Evolutionary conservation across 2,797 vertebrate genomes (phyloP).

Genomic region (Rhinogobio ventralis): DNA sequence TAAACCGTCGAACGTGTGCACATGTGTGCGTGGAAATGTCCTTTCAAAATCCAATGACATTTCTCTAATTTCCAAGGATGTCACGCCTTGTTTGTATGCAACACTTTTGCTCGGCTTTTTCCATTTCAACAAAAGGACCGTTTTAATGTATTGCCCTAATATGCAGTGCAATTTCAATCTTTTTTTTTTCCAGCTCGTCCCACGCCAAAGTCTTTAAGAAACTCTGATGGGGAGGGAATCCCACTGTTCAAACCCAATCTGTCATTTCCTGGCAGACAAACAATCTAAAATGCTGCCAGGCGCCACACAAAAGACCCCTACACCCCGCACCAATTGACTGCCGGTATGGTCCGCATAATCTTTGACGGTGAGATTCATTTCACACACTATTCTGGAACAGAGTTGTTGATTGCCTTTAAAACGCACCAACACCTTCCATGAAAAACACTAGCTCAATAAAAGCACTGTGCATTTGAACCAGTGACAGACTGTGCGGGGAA

Average conservation of each 20-base stretch:
- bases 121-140: conserved; percentile 1
- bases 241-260: conserved; percentile 51
- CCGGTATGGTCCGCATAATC: conserved; percentile 28
- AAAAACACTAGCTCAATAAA: conserved; percentile 35
- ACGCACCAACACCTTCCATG: conserved; percentile 3
- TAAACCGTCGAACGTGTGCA: neutral
- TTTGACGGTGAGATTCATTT: conserved; percentile 47
- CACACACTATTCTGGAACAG: conserved; percentile 28
- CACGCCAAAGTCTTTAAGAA: conserved; percentile 43
- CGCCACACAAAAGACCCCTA: conserved; percentile 41
- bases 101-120: neutral
- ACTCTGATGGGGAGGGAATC: conserved; percentile 46
- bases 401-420: conserved; percentile 40
- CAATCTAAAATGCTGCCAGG: conserved; percentile 45
- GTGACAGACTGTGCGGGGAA: neutral
- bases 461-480: neutral
- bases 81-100: conserved; percentile 22
- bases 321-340: conserved; percentile 29
- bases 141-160: conserved; percentile 39
- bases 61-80: conserved; percentile 31
- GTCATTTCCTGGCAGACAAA: conserved; percentile 52
- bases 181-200: conserved; percentile 3
- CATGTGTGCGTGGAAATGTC: conserved; percentile 26
- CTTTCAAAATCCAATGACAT: conserved; percentile 41
- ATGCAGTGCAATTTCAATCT: conserved; percentile 31